Evolutionary conservation across 2,113 vertebrate genomes (phyloP).

Genomic region (Sardina pilchardus): DNA sequence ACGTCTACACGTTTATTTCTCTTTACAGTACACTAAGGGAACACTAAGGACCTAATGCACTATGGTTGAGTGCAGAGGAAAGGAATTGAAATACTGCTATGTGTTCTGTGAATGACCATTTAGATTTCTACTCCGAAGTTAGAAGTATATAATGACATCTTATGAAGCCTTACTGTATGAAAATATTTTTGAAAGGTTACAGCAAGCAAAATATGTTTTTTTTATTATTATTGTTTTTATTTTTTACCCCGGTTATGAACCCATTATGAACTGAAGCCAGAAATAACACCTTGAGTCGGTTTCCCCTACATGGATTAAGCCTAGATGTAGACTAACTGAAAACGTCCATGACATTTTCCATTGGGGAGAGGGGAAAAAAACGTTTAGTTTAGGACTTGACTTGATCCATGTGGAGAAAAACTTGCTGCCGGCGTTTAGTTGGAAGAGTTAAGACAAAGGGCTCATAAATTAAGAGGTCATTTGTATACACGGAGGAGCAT

Average conservation of each 20-base stretch:
- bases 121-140: neutral
- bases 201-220: neutral
- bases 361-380: too few species aligned
- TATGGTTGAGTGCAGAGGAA: neutral
- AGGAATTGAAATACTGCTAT: neutral
- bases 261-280: neutral
- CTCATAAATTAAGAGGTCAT: neutral
- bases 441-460: neutral
- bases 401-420: too few species aligned
- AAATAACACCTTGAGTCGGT: neutral
- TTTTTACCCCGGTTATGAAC: neutral
- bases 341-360: too few species aligned
- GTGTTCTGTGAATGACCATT: neutral
- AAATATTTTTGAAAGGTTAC: neutral
- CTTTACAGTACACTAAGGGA: neutral
- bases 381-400: too few species aligned
- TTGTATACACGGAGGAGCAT: too few species aligned
- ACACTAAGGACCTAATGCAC: neutral
- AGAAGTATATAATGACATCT: neutral
- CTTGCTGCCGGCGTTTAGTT: neutral
- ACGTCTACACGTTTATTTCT: neutral
- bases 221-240: neutral
- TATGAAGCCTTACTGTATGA: neutral
- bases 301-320: too few species aligned
- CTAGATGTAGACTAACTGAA: too few species aligned